Base-by-base conservation (phyloP, 2,888 invertebrate genomes). In the Eutolmus rufibarbis region DNA sequence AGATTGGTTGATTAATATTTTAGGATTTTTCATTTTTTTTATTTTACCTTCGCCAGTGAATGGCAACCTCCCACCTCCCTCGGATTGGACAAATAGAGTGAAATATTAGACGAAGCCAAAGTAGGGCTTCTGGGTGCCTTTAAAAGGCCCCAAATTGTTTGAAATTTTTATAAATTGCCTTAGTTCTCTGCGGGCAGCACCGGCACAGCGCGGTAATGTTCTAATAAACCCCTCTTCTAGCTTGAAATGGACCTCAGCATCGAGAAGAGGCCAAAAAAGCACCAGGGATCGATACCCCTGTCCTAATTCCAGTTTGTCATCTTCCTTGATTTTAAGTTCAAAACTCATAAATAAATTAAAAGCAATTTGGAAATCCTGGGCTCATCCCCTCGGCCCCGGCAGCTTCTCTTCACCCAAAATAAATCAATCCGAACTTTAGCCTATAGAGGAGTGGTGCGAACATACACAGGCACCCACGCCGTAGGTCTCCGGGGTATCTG, bases 351-450 rank as follows among this genome's bases (percentile, higher is more conserved):
- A 87, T 87, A 87, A 87, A 87, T 87, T 87, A 87, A 87, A 87
- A 81, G 46, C 87, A 87, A 87, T 87, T 87, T 87, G 37, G 51
- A 16, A 87, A 46, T 74, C 74, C 74, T 66, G 74, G 66, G 74
- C 77, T 57, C 66, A 87, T 86, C 86, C 46, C 76, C 77, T 81
- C 86, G 34, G 34, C 34, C 37, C 77, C 66, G 46, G n/a, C 43
- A 19, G 5, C 37, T 43, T 43, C 85, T 88, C 79, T 88, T 88
- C 87, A 76, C 43, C 88, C 78, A 86, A 88, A 88, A 88, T 88
- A 88, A 88, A 88, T 88, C 88, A 88, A 88, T 88, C 82, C 79
- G 66, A 88, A 87, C 82, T 87, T 86, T 56, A 66, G 87, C 31
- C 86, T 87, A 87, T 87, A 87, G 76, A 86, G 85, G 66, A 66